Evolutionary conservation across 2,797 vertebrate species (phyloP), one percentile per base, ranked within the genome.

Genomic region (Pempheris klunzingeri): DNA sequence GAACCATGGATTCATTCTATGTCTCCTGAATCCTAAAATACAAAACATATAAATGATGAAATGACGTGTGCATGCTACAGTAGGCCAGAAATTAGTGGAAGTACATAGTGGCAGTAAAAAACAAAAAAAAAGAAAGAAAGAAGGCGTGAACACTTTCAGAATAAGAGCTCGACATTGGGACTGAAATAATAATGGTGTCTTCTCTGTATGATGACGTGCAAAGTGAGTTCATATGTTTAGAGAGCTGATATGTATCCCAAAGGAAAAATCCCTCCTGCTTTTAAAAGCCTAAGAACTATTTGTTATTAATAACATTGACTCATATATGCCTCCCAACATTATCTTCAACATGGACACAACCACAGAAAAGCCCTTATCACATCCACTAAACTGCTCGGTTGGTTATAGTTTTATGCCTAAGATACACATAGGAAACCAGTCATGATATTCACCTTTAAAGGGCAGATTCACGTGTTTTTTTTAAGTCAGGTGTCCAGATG

Each of bases 321-420:
- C 69, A 36, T 54, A 26, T 74, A 20, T 53, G 52, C 36, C 59
- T 55, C 44, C 24, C 13, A 34, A 34, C 15, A 52, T 47, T 66
- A 66, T 53, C 54, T 75, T 50, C 28, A 65, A 67, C 26, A 36
- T 28, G 41, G 36, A 78, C 52, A 36, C 59, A 55, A 60, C 46
- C 57, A 77, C 74, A 61, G 49, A 71, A 34, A 69, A 82, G 80
- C 74, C 74, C 79, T 80, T 74, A 54, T 70, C 52, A 69, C 41
- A 83, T 69, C 60, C 63, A 74, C 14, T 50, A 38, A 71, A 78
- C 22, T 58, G 57, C 34, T 79, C 41, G 63, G 10, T 9, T 52
- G n/a, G 32, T 70, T 77, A 57, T 38, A 78, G 47, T 24, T 69
- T 62, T 34, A 44, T n/a, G 55, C 41, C n/a, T 43, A 7, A 14